A percentile compares a stretch with the other conserved stretches of the same genome.
Evolutionary conservation across 2,797 vertebrate genomes (phyloP).

Genomic region (Poeciliopsis turneri): DNA sequence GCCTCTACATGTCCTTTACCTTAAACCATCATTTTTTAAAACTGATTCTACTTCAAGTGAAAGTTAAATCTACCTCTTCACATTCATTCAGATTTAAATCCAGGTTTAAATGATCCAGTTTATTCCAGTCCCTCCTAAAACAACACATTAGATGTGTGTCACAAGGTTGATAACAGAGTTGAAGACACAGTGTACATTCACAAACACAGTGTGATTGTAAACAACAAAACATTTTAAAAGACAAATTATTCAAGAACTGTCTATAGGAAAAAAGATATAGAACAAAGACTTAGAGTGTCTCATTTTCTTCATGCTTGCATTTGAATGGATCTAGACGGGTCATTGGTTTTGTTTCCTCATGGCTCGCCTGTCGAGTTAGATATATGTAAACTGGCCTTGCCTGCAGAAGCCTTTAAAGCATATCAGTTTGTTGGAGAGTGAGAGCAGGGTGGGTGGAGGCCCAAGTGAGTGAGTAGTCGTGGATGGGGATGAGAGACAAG

Average conservation of each 20-base stretch:
- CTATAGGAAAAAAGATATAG: slow-evolving; percentile 32
- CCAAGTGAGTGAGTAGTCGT: slow-evolving; percentile 55
- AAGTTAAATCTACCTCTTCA: not conserved
- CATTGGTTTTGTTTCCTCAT: slow-evolving; percentile 79
- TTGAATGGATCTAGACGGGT: slow-evolving; percentile 77
- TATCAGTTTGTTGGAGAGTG: slow-evolving; percentile 73
- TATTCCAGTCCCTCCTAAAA: not conserved
- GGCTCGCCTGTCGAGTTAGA: slow-evolving; percentile 81
- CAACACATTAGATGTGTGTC: not conserved
- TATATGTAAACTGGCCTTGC: slow-evolving; percentile 80
- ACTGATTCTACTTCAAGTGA: not conserved
- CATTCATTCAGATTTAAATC: not conserved
- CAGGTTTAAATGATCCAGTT: not conserved
- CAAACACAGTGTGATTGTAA: slow-evolving; percentile 18
- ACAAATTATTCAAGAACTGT: slow-evolving; percentile 29
- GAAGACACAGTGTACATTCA: not conserved
- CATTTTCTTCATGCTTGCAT: slow-evolving; percentile 63
- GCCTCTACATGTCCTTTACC: not conserved
- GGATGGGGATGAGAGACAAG: slow-evolving; percentile 9
- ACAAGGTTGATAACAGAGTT: not conserved
- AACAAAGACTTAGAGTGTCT: slow-evolving; percentile 55
- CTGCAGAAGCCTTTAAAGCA: slow-evolving; percentile 74
- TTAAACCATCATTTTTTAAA: not conserved
- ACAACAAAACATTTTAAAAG: slow-evolving; percentile 24
- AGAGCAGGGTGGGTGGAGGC: slow-evolving; percentile 42